Conservation (phyloP, 2,888 invertebrate genomes). For the Apamea monoglypha region DNA sequence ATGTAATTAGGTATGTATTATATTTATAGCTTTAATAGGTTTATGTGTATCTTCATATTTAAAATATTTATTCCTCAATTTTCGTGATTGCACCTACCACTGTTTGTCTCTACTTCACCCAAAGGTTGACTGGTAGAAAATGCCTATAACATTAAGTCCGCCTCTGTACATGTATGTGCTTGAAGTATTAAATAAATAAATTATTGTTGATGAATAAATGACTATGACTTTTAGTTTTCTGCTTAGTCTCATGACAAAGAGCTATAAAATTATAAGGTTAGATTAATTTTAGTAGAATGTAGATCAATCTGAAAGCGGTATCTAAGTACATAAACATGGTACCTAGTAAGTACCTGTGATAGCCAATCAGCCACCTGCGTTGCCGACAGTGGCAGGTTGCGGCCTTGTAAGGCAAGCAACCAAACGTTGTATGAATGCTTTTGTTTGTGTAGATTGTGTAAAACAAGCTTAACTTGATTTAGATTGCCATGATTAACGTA, state of each 20-base stretch:
- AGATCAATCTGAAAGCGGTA: constrained; percentile 4
- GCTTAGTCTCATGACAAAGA: not conserved
- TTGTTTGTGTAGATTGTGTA: constrained; percentile 46
- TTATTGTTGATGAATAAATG: no score
- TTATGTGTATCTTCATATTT: no score
- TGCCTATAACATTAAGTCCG: no score
- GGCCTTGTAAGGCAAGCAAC: constrained; percentile 57
- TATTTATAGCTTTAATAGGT: no score
- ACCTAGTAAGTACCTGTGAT: constrained; percentile 46
- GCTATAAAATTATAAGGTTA: not conserved
- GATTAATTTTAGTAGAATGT: constrained; percentile 25
- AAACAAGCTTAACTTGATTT: constrained; percentile 39
- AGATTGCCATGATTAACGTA: constrained; percentile 27
- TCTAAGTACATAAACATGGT: constrained; percentile 18
- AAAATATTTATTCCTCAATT: no score
- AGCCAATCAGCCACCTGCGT: constrained; percentile 52
- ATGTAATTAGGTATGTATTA: no score
- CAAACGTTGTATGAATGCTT: constrained; percentile 39
- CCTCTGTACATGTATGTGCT: no score
- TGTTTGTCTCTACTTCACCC: no score
- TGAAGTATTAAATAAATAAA: no score
- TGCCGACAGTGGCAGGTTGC: constrained; percentile 27
- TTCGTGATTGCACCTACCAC: no score
- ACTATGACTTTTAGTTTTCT: not conserved
- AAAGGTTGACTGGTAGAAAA: no score